phyloP scores from a whole-genome alignment of 1,140 invertebrate genomes.

The Pachyrhynchus sulphureomaculatus region DNA sequence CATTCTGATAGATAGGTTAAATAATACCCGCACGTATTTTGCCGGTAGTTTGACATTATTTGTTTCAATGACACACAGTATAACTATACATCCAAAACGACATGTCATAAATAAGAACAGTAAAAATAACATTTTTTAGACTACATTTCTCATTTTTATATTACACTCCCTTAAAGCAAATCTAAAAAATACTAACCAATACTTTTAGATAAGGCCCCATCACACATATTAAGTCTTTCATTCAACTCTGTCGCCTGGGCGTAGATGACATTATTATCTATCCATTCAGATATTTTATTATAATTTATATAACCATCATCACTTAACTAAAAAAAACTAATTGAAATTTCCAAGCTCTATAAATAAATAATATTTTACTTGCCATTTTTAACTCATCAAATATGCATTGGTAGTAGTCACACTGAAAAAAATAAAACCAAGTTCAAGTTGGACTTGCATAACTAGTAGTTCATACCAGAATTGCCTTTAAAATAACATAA shows the following conservation, averaged over 20 bases:
- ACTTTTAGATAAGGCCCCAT: constrained; percentile 24
- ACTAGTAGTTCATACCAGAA: too few relatives aligned
- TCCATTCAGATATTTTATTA: constrained; percentile 32
- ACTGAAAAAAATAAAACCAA: constrained; percentile 38
- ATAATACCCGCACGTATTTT: too few relatives aligned
- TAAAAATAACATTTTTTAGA: too few relatives aligned
- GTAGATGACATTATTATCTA: constrained; percentile 38
- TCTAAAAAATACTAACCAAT: constrained; percentile 24
- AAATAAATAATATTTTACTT: constrained; percentile 18
- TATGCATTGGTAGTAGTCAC: constrained; percentile 44
- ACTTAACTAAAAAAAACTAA: constrained; percentile 25
- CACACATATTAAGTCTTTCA: constrained; percentile 23
- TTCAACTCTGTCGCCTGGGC: constrained; percentile 30
- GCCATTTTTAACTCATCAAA: constrained; percentile 40
- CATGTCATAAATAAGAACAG: too few relatives aligned
- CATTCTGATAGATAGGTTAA: too few relatives aligned
- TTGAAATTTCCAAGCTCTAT: not conserved
- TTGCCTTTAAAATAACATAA: too few relatives aligned
- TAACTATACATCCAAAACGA: too few relatives aligned
- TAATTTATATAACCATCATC: constrained; percentile 31
- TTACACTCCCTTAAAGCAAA: too few relatives aligned
- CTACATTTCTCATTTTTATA: too few relatives aligned
- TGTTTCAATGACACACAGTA: too few relatives aligned
- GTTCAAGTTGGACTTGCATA: too few relatives aligned
- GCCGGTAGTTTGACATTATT: too few relatives aligned